phyloP scores from a whole-genome alignment of 2,888 invertebrate genomes.

The Diaphora mendica region DNA sequence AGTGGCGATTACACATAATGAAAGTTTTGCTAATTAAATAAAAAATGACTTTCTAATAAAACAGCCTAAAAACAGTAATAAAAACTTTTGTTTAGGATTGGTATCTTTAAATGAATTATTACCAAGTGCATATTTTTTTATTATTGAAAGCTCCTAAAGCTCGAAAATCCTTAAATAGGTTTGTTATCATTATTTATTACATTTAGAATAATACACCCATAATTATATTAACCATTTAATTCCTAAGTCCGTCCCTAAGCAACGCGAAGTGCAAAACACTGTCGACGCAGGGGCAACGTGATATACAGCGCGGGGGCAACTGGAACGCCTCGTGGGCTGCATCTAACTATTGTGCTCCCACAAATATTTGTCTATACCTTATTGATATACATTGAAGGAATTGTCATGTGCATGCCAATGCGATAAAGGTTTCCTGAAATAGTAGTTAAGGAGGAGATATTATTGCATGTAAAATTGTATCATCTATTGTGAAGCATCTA shows the following conservation, averaged over 20 bases:
- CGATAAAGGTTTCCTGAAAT: conserved; percentile 36
- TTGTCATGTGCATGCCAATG: conserved; percentile 29
- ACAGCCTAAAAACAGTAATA: background rate
- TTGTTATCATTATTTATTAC: background rate
- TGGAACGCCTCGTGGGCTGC: conserved; percentile 69
- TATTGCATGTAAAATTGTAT: background rate
- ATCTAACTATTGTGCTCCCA: conserved; percentile 53
- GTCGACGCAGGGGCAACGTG: conserved; percentile 71
- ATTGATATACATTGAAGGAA: conserved; percentile 40
- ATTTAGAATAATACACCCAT: background rate
- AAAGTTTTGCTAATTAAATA: background rate
- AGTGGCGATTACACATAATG: background rate
- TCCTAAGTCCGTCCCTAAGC: conserved; percentile 57
- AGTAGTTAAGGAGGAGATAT: conserved; percentile 12
- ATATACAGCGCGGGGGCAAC: conserved; percentile 75
- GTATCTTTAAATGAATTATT: no score
- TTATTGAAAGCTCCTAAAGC: background rate
- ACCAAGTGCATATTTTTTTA: background rate
- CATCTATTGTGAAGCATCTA: background rate
- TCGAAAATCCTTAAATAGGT: background rate
- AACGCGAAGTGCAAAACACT: conserved; percentile 80
- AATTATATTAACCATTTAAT: background rate
- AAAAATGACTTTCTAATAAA: background rate
- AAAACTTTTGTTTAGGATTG: background rate
- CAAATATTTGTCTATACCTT: conserved; percentile 52